Evolutionary conservation across 2,113 vertebrate species (phyloP), one percentile per base, ranked within the genome.

Genomic region (Antennarius striatus): DNA sequence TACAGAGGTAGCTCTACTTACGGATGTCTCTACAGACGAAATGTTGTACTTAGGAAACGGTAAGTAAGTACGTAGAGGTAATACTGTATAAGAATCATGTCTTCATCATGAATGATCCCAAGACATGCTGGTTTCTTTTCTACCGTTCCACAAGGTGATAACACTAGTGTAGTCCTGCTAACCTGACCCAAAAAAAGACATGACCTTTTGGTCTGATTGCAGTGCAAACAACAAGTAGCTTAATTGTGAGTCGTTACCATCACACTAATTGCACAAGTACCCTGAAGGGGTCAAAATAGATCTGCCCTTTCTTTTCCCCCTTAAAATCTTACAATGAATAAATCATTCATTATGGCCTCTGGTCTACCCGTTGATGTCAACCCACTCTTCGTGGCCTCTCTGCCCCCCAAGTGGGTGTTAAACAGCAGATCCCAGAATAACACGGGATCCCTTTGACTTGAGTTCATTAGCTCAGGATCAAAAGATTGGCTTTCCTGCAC

Each of bases 211-310:
- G 22, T 22, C 22, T 22, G 22, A 22, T 22, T 22, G 22, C 22
- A 22, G 22, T 22, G 2, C 22, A 22, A 22, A 22, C 22, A 2
- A 22, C 22, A 22, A 22, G 75, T 50, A 49, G 54, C 22, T 36
- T 75, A 68, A 77, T 79, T 79, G 56, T 66, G 22, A 64, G 43
- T 46, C 32, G 53, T 63, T 56, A 61, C 47, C 63, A 67, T 42
- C 59, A 45, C 63, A 53, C 72, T 83, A 49, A 76, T 84, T 79
- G 76, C 62, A 61, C 57, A 45, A 75, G 77, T 58, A 50, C 57
- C 74, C 63, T 71, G 59, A 59, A 75, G 75, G 60, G 56, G 55
- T 40, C 39, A 5, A 64, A 68, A 55, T 66, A 76, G 56, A 45
- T 28, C 70, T 63, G 29, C 22, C 55, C 71, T 63, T 50, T 30